These are phyloP conservation scores for Galaxias olidus DNA, from an alignment of 2,797 vertebrate species.

Conservation along the genomic window DNA sequence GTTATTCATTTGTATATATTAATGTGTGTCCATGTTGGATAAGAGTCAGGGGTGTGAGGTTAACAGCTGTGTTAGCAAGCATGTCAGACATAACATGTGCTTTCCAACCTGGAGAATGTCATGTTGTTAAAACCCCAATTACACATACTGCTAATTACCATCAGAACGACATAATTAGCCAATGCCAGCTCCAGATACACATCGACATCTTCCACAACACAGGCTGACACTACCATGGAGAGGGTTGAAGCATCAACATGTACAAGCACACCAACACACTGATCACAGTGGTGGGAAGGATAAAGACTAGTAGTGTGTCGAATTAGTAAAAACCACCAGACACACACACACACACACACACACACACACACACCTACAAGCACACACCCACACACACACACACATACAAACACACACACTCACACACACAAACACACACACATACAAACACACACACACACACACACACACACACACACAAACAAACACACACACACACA, in stretches of 20 bases:
- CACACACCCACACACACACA: too few relatives aligned
- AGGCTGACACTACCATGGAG: not conserved
- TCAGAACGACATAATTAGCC: constrained; percentile 72
- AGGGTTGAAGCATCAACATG: too few relatives aligned
- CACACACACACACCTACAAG: too few relatives aligned
- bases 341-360: too few relatives aligned
- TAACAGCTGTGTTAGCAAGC: constrained; percentile 15
- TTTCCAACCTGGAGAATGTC: constrained; percentile 57
- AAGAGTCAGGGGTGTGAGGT: not conserved
- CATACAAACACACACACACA: too few relatives aligned
- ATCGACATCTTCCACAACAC: constrained; percentile 42
- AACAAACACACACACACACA: constrained; percentile 24
- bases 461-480: constrained; percentile 32
- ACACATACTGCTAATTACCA: constrained; percentile 67
- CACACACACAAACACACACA: not conserved
- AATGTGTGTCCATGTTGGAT: too few relatives aligned
- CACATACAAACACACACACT: too few relatives aligned
- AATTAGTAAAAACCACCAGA: too few relatives aligned
- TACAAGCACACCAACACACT: too few relatives aligned
- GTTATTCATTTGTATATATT: too few relatives aligned
- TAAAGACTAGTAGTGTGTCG: too few relatives aligned
- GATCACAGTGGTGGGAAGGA: too few relatives aligned
- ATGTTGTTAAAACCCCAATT: constrained; percentile 69
- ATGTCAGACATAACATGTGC: constrained; percentile 64
- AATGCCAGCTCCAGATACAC: constrained; percentile 62